Base-by-base conservation (phyloP, 1,140 invertebrate species). In the Trachelipus rathkii region DNA sequence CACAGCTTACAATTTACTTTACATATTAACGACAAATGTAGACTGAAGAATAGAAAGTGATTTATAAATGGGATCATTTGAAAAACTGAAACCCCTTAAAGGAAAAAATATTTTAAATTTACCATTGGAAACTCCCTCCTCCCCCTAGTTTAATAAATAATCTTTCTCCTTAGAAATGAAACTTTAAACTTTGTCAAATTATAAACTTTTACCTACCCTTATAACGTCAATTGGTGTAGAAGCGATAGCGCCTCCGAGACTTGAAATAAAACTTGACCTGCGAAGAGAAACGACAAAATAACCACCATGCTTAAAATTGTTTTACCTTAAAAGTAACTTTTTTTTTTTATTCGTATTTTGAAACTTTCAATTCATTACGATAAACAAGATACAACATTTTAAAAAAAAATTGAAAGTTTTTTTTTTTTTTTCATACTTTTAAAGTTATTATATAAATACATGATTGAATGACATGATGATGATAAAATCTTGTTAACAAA, bases 221-320 rank as follows among this genome's bases (percentile, higher is more conserved):
- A 98, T 89, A 71, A 98, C 95, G 87, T 98, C 96, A 79, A 97
- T 92, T 71, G 96, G 96, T 24, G 94, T 97, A 71, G 95, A 96
- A 78, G 95, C 92, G 78, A 96, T 87, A 66, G 95, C 95, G 85
- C 95, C 96, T 79, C 94, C 92, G 79, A 98, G 87, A 85, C 95
- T 96, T 77, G 96, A 95, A 83, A 94, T 89, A 83, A 93, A 90
- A 88, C 95, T 96, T 79, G 92, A 95, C 79, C 91, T 93, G 83
- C 67, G 75, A 78, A 80, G 50, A 66, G 73, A 79, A 72, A 75
- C 60, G 50, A 23, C 19, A 72, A 3, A 75, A 19, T 33, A 3
- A 33, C 10, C 33, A 33, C 66, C 50, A 46, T 45, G 24, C 24
- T 44, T 74, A 74, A 10, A 60, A 21, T 15, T 66, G 33, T 67